phyloP scores from a whole-genome alignment of 2,888 invertebrate genomes.

The Amiota communis region DNA sequence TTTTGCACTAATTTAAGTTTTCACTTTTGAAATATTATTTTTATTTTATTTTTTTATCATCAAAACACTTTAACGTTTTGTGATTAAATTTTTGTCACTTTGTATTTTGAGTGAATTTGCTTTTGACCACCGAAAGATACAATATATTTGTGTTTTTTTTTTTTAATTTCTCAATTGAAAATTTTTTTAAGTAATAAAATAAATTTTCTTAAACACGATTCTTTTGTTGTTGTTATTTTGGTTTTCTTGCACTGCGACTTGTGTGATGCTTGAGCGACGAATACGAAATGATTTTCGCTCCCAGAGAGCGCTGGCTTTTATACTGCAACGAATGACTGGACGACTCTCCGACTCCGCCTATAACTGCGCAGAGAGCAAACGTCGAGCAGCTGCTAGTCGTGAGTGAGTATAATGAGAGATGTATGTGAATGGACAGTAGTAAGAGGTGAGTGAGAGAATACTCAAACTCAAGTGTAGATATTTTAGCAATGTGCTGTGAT shows the following conservation, averaged over 20 bases:
- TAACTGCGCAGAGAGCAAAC: conserved; percentile 18
- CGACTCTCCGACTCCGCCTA: too few species aligned
- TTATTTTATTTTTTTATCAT: conserved; percentile 38
- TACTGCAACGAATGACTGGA: conserved; percentile 51
- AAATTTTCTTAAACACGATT: neutral
- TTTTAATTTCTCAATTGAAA: neutral
- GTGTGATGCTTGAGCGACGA: conserved; percentile 40
- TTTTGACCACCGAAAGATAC: conserved; percentile 31
- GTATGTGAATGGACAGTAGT: too few species aligned
- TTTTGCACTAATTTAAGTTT: conserved; percentile 27
- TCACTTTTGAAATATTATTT: conserved; percentile 9
- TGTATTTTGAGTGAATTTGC: conserved; percentile 35
- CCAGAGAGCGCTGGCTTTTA: conserved; percentile 62
- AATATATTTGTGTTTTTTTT: too few species aligned
- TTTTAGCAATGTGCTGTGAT: too few species aligned
- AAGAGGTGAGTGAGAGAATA: too few species aligned
- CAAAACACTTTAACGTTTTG: conserved; percentile 62
- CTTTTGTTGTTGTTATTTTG: conserved; percentile 17
- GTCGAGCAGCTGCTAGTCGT: too few species aligned
- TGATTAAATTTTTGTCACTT: too few species aligned
- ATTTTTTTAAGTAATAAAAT: too few species aligned
- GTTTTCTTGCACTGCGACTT: conserved; percentile 36
- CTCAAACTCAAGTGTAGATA: too few species aligned
- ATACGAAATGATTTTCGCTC: conserved; percentile 62
- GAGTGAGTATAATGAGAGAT: too few species aligned